Base-by-base conservation (phyloP, 2,888 invertebrate genomes). In the Chrysolina americana region DNA sequence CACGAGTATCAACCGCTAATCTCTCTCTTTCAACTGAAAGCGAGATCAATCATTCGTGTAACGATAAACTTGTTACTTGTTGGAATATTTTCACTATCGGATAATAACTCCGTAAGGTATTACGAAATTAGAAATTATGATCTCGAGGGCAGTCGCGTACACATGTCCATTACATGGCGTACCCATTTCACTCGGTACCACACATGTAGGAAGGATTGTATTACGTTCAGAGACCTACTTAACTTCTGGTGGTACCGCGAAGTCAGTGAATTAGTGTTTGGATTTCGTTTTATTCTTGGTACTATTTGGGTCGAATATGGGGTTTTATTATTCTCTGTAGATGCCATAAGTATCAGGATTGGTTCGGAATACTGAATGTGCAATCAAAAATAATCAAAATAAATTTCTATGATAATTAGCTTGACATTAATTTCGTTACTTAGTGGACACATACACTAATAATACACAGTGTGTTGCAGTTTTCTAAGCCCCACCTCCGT, bases 101-200 rank as follows among this genome's bases (percentile, higher is more conserved):
- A 23, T 56, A 56, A 56, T 59, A 36, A 59, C 59, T 28, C 9
- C 15, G 19, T 28, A 15, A 59, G 15, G 59, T 59, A 59, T 59
- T 59, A 59, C 59, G 59, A 59, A 59, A 59, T 28, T 59, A 59
- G 59, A 59, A 59, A 59, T 36, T 59, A 36, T 59, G 23, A 59
- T 17, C 59, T 59, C 59, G 59, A 59, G 59, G 59, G 36, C 36
- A 59, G 8, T n/a, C 28, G 59, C 59, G 19, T n/a, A 59, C 59
- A 36, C 59, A 59, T 59, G 23, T 19, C 15, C 23, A 59, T 59
- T 59, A 59, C 59, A 59, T 59, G n/a, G 59, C 59, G 59, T 59
- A 59, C 59, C 59, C 59, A 59, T 59, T 59, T 59, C 59, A 36
- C 59, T 59, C 36, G 59, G 59, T 59, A 59, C 59, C 59, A 59